Base-by-base conservation (phyloP, 2,888 invertebrate species). In the Plagodis pulveraria region DNA sequence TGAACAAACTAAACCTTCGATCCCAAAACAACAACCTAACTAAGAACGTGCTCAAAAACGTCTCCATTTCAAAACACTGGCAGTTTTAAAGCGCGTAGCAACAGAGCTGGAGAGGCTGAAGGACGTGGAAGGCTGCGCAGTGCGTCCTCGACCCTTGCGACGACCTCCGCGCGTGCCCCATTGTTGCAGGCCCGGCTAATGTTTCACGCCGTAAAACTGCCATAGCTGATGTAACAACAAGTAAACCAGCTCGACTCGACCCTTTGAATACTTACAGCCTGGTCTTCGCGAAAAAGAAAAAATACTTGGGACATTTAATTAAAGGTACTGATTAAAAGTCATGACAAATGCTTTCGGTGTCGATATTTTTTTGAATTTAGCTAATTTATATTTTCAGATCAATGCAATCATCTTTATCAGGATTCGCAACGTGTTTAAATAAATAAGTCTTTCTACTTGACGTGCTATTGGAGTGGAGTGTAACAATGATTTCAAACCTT, bases 81-180 rank as follows among this genome's bases (percentile, higher is more conserved):
- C 36, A 47, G 56, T 61, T 61, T 52, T 49, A 52, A 52, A 45
- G 22, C 52, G 12, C 11, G n/a, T 57, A 49, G 55, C 61, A 59
- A 62, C 60, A 49, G 50, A 6, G 47, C 33, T 54, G 43, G 50
- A 56, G 58, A 41, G 53, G 8, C 35, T 80, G 83, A 86, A 86
- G 87, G 87, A 81, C 86, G 87, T 75, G 81, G 77, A 81, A 83
- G 84, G 81, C 80, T 80, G 71, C 51, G 75, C 62, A 65, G 70
- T 62, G 76, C 87, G 87, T 83, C 87, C 87, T 87, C 87, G 87
- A 86, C 85, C 86, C 78, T 72, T 72, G 70, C 69, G 70, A 69
- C 82, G 84, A 84, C 87, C 87, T 84, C 87, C 77, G 80, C 87
- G 86, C 85, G 87, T 86, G 88, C 87, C 72, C 78, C 81, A 85